Percentiles rank a stretch among this genome's conserved stretches.
These are phyloP conservation scores for Tylochromis polylepis DNA, from an alignment of 2,113 vertebrate species.

Conservation along the genomic window DNA sequence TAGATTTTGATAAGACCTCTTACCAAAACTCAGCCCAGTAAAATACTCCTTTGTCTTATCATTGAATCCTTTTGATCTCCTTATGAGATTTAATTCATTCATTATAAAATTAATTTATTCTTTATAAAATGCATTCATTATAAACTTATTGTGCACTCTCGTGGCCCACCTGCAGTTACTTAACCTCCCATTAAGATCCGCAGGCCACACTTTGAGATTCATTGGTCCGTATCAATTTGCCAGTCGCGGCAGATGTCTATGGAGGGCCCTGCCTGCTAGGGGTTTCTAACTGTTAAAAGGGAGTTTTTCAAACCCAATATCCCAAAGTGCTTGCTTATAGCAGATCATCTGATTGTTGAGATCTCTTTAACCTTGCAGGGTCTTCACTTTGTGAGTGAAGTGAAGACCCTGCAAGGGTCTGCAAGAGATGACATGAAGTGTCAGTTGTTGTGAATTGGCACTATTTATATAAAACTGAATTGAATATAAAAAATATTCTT, in stretches of 20 bases:
- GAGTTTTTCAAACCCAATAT: not conserved
- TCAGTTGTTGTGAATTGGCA: not conserved
- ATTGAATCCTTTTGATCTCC: not conserved
- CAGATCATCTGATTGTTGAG: not conserved
- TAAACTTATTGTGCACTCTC: not conserved
- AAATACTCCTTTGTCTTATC: not conserved
- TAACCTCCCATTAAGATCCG: not conserved
- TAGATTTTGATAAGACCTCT: not conserved
- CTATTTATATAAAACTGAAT: not conserved
- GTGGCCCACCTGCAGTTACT: not conserved
- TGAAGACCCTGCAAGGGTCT: too few relatives aligned
- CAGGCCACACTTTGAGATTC: not conserved
- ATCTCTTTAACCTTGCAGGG: not conserved
- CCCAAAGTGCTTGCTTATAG: not conserved
- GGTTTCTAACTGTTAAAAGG: not conserved
- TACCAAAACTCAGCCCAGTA: not conserved
- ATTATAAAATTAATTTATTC: not conserved
- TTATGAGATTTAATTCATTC: not conserved
- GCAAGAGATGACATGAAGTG: too few relatives aligned
- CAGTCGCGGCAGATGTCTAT: accelerated
- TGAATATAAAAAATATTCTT: accelerated
- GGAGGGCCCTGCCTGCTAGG: not conserved
- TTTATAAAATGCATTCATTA: not conserved
- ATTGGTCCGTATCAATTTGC: not conserved
- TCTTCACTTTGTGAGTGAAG: too few relatives aligned